Evolutionary conservation across 2,888 invertebrate genomes (phyloP).

Genomic region (Mamestra brassicae): DNA sequence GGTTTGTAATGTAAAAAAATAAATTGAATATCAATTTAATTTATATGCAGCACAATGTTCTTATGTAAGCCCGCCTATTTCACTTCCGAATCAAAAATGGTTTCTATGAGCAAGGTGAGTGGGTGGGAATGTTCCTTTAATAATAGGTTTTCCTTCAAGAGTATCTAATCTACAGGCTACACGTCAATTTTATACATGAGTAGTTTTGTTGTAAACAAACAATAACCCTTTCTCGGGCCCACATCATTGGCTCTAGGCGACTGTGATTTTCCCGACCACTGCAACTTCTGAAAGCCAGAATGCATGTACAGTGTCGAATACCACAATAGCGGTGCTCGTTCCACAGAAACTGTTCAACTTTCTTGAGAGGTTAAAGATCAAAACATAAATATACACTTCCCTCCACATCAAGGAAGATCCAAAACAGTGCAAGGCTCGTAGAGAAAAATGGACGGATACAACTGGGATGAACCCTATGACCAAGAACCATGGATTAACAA

Average conservation of each 20-base stretch:
- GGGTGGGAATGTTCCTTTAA: background rate
- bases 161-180: background rate
- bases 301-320: too few relatives aligned
- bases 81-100: background rate
- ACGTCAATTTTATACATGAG: background rate
- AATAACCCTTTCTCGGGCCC: background rate
- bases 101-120: background rate
- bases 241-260: background rate
- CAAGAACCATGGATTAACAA: background rate
- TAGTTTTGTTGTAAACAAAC: slow-evolving; percentile 22
- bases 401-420: too few relatives aligned
- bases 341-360: too few relatives aligned
- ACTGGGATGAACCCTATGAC: too few relatives aligned
- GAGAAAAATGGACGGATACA: too few relatives aligned
- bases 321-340: too few relatives aligned
- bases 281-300: too few relatives aligned
- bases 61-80: background rate
- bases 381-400: too few relatives aligned
- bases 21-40: background rate
- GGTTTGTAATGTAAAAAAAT: too few relatives aligned
- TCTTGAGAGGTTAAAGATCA: too few relatives aligned
- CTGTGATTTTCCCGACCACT: background rate
- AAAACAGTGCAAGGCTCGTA: too few relatives aligned
- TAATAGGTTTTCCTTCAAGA: background rate
- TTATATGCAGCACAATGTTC: background rate